Conservation (phyloP, 1,140 invertebrate genomes). For the Phortica variegata region DNA sequence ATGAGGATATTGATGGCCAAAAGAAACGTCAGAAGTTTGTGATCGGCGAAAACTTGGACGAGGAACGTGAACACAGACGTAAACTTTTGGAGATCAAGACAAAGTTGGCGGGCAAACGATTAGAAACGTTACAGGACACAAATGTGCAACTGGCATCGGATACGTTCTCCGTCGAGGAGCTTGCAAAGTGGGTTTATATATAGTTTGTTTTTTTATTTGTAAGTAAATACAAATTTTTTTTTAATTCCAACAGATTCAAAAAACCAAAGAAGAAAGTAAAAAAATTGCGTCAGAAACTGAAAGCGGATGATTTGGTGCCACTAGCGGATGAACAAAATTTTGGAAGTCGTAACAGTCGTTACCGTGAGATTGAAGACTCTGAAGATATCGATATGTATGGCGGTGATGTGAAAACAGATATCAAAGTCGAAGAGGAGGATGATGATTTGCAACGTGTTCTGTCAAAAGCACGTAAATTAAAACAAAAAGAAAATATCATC, state of each 20-base stretch:
- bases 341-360: constrained; percentile 59
- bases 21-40: constrained; percentile 77
- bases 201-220: constrained; percentile 37
- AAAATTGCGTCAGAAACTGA: constrained; percentile 60
- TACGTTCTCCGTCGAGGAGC: constrained; percentile 83
- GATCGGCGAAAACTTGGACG: constrained; percentile 65
- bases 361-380: constrained; percentile 30
- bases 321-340: constrained; percentile 56
- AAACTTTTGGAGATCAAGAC: constrained; percentile 61
- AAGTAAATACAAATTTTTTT: background rate
- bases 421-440: constrained; percentile 71
- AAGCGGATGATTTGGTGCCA: constrained; percentile 63
- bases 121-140: constrained; percentile 71
- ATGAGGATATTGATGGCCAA: constrained; percentile 87
- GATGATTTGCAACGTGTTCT: constrained; percentile 73
- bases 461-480: constrained; percentile 73
- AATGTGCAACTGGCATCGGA: constrained; percentile 78
- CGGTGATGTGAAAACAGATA: constrained; percentile 58
- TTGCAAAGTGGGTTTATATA: constrained; percentile 59
- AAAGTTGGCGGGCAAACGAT: constrained; percentile 66
- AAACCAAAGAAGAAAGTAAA: constrained; percentile 89
- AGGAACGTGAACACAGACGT: constrained; percentile 58
- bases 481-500: constrained; percentile 61
- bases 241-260: constrained; percentile 70
- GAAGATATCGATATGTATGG: constrained; percentile 48